These are phyloP conservation scores for Phorcus lineatus DNA, from an alignment of 2,888 invertebrate species.

Conservation along the genomic window DNA sequence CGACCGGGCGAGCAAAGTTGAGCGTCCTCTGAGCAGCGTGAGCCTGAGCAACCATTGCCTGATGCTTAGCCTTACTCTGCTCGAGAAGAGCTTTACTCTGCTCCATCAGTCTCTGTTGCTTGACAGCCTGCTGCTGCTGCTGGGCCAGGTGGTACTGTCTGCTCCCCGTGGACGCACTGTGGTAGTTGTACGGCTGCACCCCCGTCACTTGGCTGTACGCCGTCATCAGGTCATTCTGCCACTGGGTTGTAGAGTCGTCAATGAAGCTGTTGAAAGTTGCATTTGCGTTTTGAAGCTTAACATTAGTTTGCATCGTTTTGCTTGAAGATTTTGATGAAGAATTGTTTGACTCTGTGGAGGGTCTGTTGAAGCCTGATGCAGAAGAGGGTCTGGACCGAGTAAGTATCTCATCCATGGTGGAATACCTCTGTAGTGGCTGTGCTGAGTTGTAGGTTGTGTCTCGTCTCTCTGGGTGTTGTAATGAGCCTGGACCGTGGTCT, in stretches of 20 bases:
- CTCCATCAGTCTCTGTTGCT: slow-evolving; percentile 57
- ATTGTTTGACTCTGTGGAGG: background rate
- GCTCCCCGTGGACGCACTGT: slow-evolving; percentile 58
- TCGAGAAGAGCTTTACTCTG: slow-evolving; percentile 61
- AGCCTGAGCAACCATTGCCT: slow-evolving; percentile 74
- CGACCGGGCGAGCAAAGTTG: slow-evolving; percentile 6
- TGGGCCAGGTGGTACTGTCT: slow-evolving; percentile 67
- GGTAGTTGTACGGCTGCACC: slow-evolving; percentile 59
- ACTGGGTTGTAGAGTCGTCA: slow-evolving; percentile 49
- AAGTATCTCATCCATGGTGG: slow-evolving; percentile 53
- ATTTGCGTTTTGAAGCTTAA: slow-evolving; percentile 64
- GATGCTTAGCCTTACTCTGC: slow-evolving; percentile 74
- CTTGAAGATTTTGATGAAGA: background rate
- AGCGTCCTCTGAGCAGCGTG: slow-evolving; percentile 64
- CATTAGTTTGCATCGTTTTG: slow-evolving; percentile 39
- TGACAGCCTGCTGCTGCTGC: slow-evolving; percentile 47
- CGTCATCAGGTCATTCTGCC: slow-evolving; percentile 61
- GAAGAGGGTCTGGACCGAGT: slow-evolving; percentile 51
- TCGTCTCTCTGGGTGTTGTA: background rate
- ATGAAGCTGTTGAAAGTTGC: slow-evolving; percentile 71
- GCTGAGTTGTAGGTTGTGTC: background rate
- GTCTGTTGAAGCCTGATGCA: slow-evolving; percentile 19
- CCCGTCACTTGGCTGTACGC: slow-evolving; percentile 68
- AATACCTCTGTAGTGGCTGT: slow-evolving; percentile 24
- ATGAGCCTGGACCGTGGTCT: background rate